phyloP scores from a whole-genome alignment of 2,113 vertebrate genomes.

The Antechinus stuartii region DNA sequence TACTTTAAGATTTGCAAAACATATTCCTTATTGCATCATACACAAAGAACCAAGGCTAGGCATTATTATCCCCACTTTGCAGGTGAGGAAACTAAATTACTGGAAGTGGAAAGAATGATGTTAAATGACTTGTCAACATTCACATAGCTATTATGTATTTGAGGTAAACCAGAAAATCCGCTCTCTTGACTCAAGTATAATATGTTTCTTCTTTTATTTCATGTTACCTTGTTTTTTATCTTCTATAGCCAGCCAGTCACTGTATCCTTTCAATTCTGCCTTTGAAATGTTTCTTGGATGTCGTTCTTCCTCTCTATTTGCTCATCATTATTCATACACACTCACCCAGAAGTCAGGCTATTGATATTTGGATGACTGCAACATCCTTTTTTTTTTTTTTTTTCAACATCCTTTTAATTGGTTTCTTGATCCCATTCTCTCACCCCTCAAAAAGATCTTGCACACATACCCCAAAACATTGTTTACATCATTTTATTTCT shows the following conservation, averaged over 20 bases:
- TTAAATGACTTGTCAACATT: neutral
- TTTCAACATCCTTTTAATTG: neutral
- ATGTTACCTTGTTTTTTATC: neutral
- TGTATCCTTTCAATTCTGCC: no score
- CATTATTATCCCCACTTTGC: neutral
- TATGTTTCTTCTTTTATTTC: neutral
- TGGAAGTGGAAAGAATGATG: neutral
- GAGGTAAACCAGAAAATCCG: neutral
- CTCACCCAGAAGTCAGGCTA: neutral
- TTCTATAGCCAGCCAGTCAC: neutral
- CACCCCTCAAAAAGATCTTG: neutral
- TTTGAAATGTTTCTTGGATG: neutral
- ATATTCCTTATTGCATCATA: neutral
- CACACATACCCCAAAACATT: neutral
- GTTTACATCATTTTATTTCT: neutral
- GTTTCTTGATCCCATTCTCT: neutral
- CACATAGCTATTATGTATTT: neutral
- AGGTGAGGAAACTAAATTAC: neutral
- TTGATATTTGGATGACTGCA: neutral
- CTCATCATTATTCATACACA: neutral
- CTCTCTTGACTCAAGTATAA: neutral
- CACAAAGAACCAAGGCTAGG: neutral
- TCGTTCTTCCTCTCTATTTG: neutral
- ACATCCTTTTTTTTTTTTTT: neutral
- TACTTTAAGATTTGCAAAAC: no score